Base-by-base conservation (phyloP, 2,113 vertebrate genomes). In the Petrocephalus zakoni region DNA sequence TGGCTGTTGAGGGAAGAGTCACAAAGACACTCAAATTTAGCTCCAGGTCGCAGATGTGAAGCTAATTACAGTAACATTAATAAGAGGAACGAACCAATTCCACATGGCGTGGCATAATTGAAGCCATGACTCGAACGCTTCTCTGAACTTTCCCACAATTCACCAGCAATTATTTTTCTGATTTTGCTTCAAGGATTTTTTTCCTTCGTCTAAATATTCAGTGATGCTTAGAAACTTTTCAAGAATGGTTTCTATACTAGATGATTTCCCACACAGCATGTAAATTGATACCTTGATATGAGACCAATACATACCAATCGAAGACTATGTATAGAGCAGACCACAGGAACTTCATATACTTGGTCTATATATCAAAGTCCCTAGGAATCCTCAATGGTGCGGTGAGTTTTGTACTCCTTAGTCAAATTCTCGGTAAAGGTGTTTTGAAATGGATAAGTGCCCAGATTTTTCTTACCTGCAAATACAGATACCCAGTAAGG, bases 61-160 rank as follows among this genome's bases (percentile, higher is more conserved):
- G 91, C 10, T 46, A 92, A 92, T 93, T 89, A 91, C 88, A 86
- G 88, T 61, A 92, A 91, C 89, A 81, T 56, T 46, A 90, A 82
- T 89, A 89, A 86, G 89, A 90, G 87, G 88, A 87, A 49, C 13
- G 58, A 49, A 51, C 64, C 21, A 25, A 52, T n/a, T 47, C n/a
- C 86, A 87, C 1, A 55, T 88, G 9, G 89, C 90, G 53, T 89
- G 21, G 89, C 81, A 56, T 88, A 89, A 90, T 89, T 89, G 89
- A 51, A 78, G 72, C 58, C 87, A 11, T 47, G 46, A 37, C 25
- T 64, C 87, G 56, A 21, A 86, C 9, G 58, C 49, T 68, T 68
- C 61, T n/a, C 4, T 29, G 25, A 86, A 81, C 15, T 75, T 88
- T 82, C 42, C 87, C n/a, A 81, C 47, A 88, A 11, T 49, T 42